phyloP scores from a whole-genome alignment of 2,888 invertebrate genomes.

The Eupithecia centaureata region DNA sequence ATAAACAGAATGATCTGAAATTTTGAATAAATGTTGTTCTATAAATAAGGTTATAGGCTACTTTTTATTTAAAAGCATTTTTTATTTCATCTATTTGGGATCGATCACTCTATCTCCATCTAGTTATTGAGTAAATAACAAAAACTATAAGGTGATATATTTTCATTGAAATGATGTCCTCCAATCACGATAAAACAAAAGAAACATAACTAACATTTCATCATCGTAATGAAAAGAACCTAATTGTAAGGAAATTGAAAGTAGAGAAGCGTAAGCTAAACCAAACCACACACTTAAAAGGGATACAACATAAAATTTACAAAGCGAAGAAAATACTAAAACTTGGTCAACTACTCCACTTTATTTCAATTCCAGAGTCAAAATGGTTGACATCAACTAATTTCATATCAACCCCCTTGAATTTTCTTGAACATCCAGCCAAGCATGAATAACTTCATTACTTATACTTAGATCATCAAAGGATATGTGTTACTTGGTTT shows the following conservation, averaged over 20 bases:
- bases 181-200: too few species aligned
- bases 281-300: background rate
- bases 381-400: constrained; percentile 41
- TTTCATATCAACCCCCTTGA: constrained; percentile 48
- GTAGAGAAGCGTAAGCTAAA: background rate
- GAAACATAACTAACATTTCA: too few species aligned
- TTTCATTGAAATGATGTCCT: too few species aligned
- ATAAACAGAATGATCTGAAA: too few species aligned
- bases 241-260: background rate
- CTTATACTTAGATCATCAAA: constrained; percentile 61
- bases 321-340: constrained; percentile 7
- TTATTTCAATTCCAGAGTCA: constrained; percentile 20
- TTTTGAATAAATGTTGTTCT: too few species aligned
- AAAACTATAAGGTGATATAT: too few species aligned
- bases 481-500: constrained; percentile 33
- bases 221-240: too few species aligned
- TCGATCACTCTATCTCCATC: too few species aligned
- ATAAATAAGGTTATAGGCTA: too few species aligned
- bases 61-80: too few species aligned
- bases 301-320: background rate
- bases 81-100: too few species aligned
- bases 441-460: constrained; percentile 61
- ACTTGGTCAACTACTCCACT: constrained; percentile 8
- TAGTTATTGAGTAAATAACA: too few species aligned
- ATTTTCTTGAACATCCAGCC: constrained; percentile 57